Base-by-base conservation (phyloP, 2,888 invertebrate species). In the Ichneumoninae sp. region DNA sequence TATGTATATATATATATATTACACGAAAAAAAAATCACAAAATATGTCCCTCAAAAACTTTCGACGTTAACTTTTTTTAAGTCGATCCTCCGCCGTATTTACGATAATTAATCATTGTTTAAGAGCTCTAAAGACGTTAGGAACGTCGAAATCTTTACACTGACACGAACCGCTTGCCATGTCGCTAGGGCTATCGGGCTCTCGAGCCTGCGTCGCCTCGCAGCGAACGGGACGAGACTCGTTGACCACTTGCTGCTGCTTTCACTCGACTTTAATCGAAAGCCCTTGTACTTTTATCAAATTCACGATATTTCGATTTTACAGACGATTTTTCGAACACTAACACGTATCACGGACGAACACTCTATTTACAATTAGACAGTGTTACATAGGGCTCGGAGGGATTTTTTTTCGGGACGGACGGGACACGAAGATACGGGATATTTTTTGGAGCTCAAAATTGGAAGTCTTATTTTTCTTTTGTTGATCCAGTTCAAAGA, bases 181-280 rank as follows among this genome's bases (percentile, higher is more conserved):
- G 75, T 80, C 80, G 72, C 72, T 80, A 68, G 78, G 52, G 62
- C 62, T 62, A 30, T 62, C 62, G 62, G 62, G 33, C 33, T 33
- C 50, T 60, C 76, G 33, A 50, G 71, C 72, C 78, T 65, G 84
- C 71, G 40, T 74, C 70, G 69, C 75, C 81, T 75, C 70, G 78
- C 75, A 54, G 65, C 62, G 57, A 78, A 82, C 82, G 78, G 72
- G 77, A 82, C 77, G 78, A 68, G 60, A 82, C 82, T 77, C 71
- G 82, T 71, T 72, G 82, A 78, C 72, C 82, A 82, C 82, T 82
- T 82, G 82, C 82, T 82, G 82, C 82, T 78, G 74, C 71, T 68
- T 40, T 57, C 30, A 10, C 30, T 22, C 19, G 8, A 62, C 62
- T 62, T n/a, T 30, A n/a, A 62, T 16, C 30, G 30, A 22, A 16